Conservation (phyloP, 1,140 invertebrate genomes). For the Apocrypta bakeri region DNA sequence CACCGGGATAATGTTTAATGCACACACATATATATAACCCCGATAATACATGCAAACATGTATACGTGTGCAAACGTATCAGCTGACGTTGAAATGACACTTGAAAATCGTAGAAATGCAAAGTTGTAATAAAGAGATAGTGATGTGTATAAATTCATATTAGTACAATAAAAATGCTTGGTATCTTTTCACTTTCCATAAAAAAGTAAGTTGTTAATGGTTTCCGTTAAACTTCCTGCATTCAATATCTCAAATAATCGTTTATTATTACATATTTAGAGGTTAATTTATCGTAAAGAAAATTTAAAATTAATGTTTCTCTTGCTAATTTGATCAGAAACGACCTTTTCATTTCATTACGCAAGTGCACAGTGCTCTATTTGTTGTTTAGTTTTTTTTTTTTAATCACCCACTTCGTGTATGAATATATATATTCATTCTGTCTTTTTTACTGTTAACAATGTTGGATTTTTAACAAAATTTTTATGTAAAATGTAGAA, state of each 20-base stretch:
- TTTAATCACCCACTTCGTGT: background rate
- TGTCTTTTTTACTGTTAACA: no score
- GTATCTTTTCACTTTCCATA: background rate
- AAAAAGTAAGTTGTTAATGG: background rate
- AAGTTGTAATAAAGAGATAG: no score
- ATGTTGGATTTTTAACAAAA: no score
- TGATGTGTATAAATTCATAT: no score
- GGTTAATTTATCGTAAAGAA: background rate
- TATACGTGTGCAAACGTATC: conserved; percentile 19
- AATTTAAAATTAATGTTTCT: conserved; percentile 37
- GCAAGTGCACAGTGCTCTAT: conserved; percentile 45
- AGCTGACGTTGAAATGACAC: conserved; percentile 50
- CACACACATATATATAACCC: no score
- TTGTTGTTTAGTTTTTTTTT: conserved; percentile 24
- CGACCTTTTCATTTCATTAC: conserved; percentile 33
- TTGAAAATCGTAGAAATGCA: conserved; percentile 54
- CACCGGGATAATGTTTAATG: no score
- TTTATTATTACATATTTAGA: no score
- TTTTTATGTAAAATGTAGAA: background rate
- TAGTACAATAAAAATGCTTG: conserved; percentile 13
- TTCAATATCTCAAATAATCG: no score
- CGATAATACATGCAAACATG: background rate
- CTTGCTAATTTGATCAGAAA: conserved; percentile 45
- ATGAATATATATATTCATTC: background rate
- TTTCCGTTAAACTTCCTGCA: no score